These are phyloP conservation scores for Amblyraja radiata DNA, from an alignment of 2,797 vertebrate genomes.

Conservation along the genomic window DNA sequence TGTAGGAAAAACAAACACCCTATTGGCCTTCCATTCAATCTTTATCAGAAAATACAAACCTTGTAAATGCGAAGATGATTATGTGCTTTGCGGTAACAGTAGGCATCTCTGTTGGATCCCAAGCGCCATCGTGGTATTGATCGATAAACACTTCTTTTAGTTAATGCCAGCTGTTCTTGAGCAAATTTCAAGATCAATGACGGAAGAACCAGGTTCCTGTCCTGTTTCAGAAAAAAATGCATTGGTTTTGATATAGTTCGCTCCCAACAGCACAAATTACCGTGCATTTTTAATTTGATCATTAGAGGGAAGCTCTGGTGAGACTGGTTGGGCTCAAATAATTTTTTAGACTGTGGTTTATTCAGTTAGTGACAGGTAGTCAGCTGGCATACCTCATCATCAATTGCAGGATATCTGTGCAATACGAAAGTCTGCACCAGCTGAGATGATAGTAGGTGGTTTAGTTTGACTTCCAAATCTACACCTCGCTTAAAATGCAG, in stretches of 20 bases:
- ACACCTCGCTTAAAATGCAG: slow-evolving; percentile 1
- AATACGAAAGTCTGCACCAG: background rate
- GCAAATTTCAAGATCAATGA: slow-evolving; percentile 55
- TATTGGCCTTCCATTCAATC: background rate
- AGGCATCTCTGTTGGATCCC: slow-evolving; percentile 64
- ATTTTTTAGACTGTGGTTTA: background rate
- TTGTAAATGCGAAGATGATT: slow-evolving; percentile 62
- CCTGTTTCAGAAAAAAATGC: slow-evolving; percentile 42
- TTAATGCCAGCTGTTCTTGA: slow-evolving; percentile 60
- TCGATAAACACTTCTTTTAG: slow-evolving; percentile 58
- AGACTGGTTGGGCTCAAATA: background rate
- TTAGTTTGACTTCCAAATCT: background rate
- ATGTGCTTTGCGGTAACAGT: slow-evolving; percentile 65
- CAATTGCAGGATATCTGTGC: slow-evolving; percentile 14
- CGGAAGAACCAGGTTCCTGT: slow-evolving; percentile 46
- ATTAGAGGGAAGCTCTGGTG: background rate
- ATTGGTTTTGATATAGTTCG: background rate
- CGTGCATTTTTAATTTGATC: background rate
- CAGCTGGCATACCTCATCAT: slow-evolving; percentile 11
- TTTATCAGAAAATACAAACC: slow-evolving; percentile 46
- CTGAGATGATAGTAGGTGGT: background rate
- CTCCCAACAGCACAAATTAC: background rate
- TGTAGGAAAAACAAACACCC: background rate
- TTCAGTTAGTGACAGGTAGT: background rate
- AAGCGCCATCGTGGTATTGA: slow-evolving; percentile 64